Conservation (phyloP, 2,797 vertebrate species). For the Sebastolobus alascanus region DNA sequence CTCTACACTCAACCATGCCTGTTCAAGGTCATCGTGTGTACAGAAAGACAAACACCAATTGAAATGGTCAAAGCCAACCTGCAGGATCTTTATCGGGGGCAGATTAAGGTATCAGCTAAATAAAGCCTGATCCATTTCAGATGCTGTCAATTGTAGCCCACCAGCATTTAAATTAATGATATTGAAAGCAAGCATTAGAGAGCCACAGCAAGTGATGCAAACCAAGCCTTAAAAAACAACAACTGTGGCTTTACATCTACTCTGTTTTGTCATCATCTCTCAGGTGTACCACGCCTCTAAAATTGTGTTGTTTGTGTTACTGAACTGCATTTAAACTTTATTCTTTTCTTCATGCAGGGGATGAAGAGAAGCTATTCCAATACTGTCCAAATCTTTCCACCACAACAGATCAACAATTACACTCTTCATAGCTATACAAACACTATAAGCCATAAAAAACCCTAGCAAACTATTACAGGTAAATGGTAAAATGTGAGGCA, state of each 20-base stretch:
- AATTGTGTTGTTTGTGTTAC: background rate
- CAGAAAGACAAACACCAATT: background rate
- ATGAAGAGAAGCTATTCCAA: background rate
- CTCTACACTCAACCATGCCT: background rate
- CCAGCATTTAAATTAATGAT: background rate
- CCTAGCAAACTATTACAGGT: background rate
- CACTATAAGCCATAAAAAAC: background rate
- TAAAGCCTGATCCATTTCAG: conserved; percentile 3
- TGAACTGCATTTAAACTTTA: background rate
- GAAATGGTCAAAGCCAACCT: background rate
- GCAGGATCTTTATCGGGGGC: background rate
- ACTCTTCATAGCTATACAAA: background rate
- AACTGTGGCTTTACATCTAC: background rate
- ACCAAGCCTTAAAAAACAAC: background rate
- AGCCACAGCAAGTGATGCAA: background rate
- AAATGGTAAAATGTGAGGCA: background rate
- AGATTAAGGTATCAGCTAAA: background rate
- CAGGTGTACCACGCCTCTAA: background rate
- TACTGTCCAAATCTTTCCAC: background rate
- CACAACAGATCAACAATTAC: background rate
- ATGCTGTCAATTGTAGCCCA: background rate
- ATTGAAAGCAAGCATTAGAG: conserved; percentile 8
- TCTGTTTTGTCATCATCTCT: background rate
- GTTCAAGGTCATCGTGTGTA: conserved; percentile 10
- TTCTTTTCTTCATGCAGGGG: background rate